Percentiles rank a stretch among this genome's conserved stretches.
phyloP scores from a whole-genome alignment of 2,113 vertebrate species.

The Picathartes gymnocephalus region DNA sequence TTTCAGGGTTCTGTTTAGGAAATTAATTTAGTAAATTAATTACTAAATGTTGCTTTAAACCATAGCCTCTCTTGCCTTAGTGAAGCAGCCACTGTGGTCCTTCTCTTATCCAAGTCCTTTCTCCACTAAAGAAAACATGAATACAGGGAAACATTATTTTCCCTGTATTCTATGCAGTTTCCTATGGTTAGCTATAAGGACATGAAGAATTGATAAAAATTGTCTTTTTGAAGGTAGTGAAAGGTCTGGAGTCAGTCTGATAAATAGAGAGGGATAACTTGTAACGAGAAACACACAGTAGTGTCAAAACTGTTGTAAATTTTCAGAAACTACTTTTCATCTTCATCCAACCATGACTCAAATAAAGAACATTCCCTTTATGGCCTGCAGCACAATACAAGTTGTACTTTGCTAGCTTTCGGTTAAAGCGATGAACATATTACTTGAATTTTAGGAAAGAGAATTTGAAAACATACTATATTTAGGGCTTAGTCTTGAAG shows the following conservation, averaged over 20 bases:
- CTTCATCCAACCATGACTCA: slow-evolving; percentile 40
- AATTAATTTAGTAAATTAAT: no score
- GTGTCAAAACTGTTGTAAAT: slow-evolving; percentile 3
- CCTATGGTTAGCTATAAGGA: background rate
- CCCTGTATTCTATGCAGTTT: background rate
- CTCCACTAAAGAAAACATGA: background rate
- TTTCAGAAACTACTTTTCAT: slow-evolving; percentile 45
- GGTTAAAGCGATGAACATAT: background rate
- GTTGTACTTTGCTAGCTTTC: slow-evolving; percentile 27
- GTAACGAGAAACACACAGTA: background rate
- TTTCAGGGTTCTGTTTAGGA: background rate
- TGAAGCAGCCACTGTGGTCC: background rate
- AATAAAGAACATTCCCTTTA: background rate
- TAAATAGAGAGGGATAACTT: background rate
- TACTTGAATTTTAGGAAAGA: slow-evolving; percentile 16
- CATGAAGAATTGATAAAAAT: background rate
- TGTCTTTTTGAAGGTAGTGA: background rate
- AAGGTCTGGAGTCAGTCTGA: background rate
- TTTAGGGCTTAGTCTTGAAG: slow-evolving; percentile 19
- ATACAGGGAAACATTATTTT: background rate
- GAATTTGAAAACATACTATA: background rate
- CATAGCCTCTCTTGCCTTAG: background rate
- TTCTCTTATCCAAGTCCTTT: background rate
- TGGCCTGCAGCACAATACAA: slow-evolving; percentile 40
- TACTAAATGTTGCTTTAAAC: background rate